These are phyloP conservation scores for Caenorhabditis japonica DNA, from an alignment of 2,888 invertebrate genomes.

Conservation along the genomic window DNA sequence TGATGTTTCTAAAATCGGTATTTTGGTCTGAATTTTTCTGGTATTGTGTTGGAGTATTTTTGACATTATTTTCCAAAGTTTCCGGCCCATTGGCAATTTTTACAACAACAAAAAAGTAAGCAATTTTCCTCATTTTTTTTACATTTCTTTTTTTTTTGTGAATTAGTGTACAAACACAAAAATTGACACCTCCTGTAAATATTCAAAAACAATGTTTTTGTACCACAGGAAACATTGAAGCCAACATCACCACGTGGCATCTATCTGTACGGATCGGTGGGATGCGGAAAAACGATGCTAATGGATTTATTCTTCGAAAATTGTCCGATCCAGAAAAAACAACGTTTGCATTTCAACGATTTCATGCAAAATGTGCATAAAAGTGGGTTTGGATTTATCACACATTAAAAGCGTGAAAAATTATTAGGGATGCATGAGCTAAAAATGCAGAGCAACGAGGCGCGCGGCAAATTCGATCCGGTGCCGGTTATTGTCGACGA, in stretches of 20 bases:
- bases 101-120: too few species aligned
- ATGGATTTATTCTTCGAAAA: conserved; percentile 97
- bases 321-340: conserved; percentile 80
- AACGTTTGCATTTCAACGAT: conserved; percentile 92
- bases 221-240: conserved; percentile 21
- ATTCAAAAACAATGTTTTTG: not conserved
- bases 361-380: conserved; percentile 96
- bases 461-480: conserved; percentile 83
- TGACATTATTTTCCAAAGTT: too few species aligned
- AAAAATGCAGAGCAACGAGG: conserved; percentile 81
- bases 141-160: too few species aligned
- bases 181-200: too few species aligned
- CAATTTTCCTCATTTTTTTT: not conserved
- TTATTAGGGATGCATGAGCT: conserved; percentile 87
- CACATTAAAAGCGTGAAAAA: not conserved
- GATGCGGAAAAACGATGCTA: conserved; percentile 96
- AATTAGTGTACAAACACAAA: not conserved
- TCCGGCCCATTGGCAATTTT: too few species aligned
- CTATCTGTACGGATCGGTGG: conserved; percentile 87
- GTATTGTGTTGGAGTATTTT: too few species aligned
- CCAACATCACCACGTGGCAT: conserved; percentile 81
- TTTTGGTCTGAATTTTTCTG: conserved; percentile 1
- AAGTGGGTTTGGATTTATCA: conserved; percentile 76
- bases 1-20: not conserved
- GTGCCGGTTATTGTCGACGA: conserved; percentile 92